Evolutionary conservation across 2,113 vertebrate species (phyloP).

Genomic region (Rhinolophus ferrumequinum): DNA sequence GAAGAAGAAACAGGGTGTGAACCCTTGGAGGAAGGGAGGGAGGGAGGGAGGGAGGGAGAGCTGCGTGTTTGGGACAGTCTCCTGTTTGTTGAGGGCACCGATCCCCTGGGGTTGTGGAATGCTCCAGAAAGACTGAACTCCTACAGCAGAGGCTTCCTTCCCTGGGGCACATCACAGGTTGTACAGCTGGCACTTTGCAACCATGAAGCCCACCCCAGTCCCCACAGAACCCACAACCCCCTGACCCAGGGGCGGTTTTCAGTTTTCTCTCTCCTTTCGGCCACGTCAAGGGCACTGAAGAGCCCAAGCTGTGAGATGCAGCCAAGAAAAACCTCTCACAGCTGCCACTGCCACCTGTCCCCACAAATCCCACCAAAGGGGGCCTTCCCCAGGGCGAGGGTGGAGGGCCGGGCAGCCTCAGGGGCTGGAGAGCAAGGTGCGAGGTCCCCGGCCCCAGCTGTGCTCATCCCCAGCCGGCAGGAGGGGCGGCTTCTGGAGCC

Average conservation of each 20-base stretch:
- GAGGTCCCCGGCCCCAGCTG: too few species aligned
- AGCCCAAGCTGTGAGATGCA: too few species aligned
- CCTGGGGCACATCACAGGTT: neutral
- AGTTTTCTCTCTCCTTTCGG: too few species aligned
- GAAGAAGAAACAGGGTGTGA: neutral
- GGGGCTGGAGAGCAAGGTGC: too few species aligned
- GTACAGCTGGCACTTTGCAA: too few species aligned
- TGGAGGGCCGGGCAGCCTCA: too few species aligned
- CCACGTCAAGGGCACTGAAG: neutral
- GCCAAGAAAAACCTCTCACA: neutral
- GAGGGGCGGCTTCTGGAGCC: too few species aligned
- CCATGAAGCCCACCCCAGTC: neutral
- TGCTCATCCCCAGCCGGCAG: too few species aligned
- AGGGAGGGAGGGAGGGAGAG: neutral
- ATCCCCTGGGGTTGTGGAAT: neutral
- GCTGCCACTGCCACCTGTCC: neutral
- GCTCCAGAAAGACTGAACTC: neutral
- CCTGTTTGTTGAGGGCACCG: neutral
- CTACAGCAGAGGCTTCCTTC: neutral
- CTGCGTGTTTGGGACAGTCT: neutral
- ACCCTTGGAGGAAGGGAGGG: neutral
- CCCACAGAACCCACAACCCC: neutral
- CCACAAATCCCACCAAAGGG: neutral
- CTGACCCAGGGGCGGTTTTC: neutral
- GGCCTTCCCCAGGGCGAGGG: rapidly evolving